Evolutionary conservation across 2,888 invertebrate genomes (phyloP), one percentile per base, ranked within the genome.

Genomic region (Parnassius apollo): DNA sequence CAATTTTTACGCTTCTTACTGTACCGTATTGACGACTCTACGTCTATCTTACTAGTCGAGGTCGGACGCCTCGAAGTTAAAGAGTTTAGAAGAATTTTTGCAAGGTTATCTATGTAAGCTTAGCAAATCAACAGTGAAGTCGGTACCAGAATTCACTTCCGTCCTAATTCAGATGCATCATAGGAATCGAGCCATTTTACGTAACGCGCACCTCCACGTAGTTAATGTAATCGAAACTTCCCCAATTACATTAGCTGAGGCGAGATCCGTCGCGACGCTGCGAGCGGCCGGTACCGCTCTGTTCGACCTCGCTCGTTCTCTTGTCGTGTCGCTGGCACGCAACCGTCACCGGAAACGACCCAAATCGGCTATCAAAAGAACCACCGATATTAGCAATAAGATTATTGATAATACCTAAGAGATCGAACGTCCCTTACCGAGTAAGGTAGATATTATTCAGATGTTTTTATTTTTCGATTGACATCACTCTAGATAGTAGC

Each of bases 121-220:
- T 90, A 86, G 85, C 86, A 85, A 85, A 85, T 86, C 91, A 88
- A 86, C 89, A 88, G 88, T 88, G 88, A 88, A 88, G 88, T 89
- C 88, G 88, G 85, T 90, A 91, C 89, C 90, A 91, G 88, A 88
- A 81, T 89, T 90, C 91, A 91, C 91, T 91, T 91, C 91, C 91
- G 91, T 91, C 91, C 91, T 91, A 90, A 89, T 83, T 89, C 91
- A 91, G 88, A 90, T 79, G 91, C 91, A 89, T 90, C 85, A 88
- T 91, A 88, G 85, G 87, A 90, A 88, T 91, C 91, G 91, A 91
- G 91, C 91, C 91, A 91, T 91, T 91, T 91, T 91, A 91, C 85
- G 91, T 91, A 91, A 91, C 88, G 88, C 88, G 89, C 90, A 87
- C 86, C 86, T 81, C 82, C 84, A 78, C 77, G 79, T 80, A 84